These are phyloP conservation scores for Heliconius sara DNA, from an alignment of 2,888 invertebrate species.

Conservation along the genomic window DNA sequence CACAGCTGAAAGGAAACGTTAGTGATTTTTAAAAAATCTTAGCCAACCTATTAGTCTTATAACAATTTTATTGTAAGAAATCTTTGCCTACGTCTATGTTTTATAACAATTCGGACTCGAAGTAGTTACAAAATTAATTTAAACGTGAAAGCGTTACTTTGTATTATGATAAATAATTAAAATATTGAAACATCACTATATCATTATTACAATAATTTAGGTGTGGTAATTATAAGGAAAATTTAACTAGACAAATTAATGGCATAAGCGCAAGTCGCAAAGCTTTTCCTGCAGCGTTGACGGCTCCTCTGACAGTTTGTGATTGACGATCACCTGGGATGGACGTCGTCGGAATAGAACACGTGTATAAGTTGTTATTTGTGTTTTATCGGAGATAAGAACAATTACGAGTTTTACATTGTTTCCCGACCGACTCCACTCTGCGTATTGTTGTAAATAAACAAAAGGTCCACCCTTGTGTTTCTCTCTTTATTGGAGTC, in stretches of 20 bases:
- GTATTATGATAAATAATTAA: background rate
- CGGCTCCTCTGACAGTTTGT: conserved; percentile 60
- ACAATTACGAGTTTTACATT: conserved; percentile 35
- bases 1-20: background rate
- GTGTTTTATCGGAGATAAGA: conserved; percentile 46
- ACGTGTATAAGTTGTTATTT: conserved; percentile 41
- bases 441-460: conserved; percentile 66
- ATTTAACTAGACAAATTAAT: conserved; percentile 35
- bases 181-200: background rate
- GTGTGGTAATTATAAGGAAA: background rate
- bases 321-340: conserved; percentile 62
- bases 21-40: background rate
- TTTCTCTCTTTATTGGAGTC: conserved; percentile 60
- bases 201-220: background rate
- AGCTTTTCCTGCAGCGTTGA: conserved; percentile 49
- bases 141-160: background rate
- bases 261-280: conserved; percentile 27
- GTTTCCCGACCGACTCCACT: conserved; percentile 44
- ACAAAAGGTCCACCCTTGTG: conserved; percentile 58
- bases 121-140: background rate
- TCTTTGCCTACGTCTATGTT: no score
- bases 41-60: background rate
- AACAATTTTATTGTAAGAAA: no score
- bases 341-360: conserved; percentile 51
- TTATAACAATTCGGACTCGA: no score